Evolutionary conservation across 2,113 vertebrate species (phyloP).

Genomic region (Cephalopterus ornatus): DNA sequence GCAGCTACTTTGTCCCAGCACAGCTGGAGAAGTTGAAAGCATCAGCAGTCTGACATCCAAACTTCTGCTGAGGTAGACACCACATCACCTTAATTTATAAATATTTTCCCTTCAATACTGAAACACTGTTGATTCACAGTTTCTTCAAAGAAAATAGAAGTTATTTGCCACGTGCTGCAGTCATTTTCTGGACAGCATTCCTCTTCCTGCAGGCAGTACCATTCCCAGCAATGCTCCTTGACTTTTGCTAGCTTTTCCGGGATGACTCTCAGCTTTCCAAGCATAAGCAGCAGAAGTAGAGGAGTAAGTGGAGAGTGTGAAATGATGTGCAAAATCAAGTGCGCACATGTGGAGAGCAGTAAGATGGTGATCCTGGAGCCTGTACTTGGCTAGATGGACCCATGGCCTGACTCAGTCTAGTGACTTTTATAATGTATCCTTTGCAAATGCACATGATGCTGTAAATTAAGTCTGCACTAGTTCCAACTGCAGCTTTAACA

Average conservation of each 20-base stretch:
- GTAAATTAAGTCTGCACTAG: background rate
- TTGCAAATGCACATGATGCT: fast-evolving
- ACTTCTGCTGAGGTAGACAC: background rate
- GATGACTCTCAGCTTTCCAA: background rate
- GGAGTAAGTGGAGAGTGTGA: background rate
- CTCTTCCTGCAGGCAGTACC: background rate
- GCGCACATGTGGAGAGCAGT: background rate
- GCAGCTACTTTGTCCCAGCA: background rate
- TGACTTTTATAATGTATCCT: background rate
- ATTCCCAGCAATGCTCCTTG: background rate
- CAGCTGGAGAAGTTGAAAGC: background rate
- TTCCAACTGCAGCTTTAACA: background rate
- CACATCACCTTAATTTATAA: background rate
- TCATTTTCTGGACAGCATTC: background rate
- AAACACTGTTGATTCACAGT: background rate
- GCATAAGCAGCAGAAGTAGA: background rate
- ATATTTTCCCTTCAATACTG: background rate
- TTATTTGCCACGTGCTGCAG: background rate
- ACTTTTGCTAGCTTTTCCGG: background rate
- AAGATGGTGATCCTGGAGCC: background rate
- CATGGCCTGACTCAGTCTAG: background rate
- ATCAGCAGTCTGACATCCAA: background rate
- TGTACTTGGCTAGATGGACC: background rate
- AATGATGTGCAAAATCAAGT: background rate
- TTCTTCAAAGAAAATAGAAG: background rate